Conservation (phyloP, 2,797 vertebrate species). For the Passerculus sandwichensis region DNA sequence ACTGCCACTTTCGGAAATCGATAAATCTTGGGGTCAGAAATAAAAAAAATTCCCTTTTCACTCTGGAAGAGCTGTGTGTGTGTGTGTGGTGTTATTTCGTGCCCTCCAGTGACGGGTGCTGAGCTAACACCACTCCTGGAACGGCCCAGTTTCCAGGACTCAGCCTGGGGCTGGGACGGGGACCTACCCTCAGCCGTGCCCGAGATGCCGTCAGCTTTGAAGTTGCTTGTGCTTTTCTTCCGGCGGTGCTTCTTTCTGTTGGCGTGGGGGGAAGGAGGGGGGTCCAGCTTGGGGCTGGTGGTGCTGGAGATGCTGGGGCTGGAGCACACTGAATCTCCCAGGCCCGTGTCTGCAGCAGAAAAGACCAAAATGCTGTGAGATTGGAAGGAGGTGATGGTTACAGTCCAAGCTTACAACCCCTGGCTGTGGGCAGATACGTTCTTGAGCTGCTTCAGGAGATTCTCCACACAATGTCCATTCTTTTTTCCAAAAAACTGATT, state of each 20-base stretch:
- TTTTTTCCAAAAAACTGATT: not conserved
- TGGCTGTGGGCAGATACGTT: not conserved
- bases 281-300: slow-evolving; percentile 94
- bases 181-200: slow-evolving; percentile 91
- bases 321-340: slow-evolving; percentile 93
- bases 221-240: slow-evolving; percentile 99
- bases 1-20: too few relatives aligned
- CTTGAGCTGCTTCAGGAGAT: not conserved
- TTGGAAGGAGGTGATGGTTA: not conserved
- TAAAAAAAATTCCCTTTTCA: too few relatives aligned
- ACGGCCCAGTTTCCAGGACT: too few relatives aligned
- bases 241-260: slow-evolving; percentile 97
- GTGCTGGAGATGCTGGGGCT: slow-evolving; percentile 95
- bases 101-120: not conserved
- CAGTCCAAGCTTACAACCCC: not conserved
- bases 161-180: not conserved
- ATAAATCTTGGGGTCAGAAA: too few relatives aligned
- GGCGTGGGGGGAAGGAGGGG: slow-evolving; percentile 94
- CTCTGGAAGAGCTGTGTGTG: too few relatives aligned
- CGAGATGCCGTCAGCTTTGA: slow-evolving; percentile 91
- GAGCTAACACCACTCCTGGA: not conserved
- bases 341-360: slow-evolving; percentile 83
- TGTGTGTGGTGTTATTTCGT: too few relatives aligned
- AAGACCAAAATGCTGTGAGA: not conserved
- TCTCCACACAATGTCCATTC: not conserved